Evolutionary conservation across 1,140 invertebrate genomes (phyloP).

Genomic region (Oncopeltus fasciatus): DNA sequence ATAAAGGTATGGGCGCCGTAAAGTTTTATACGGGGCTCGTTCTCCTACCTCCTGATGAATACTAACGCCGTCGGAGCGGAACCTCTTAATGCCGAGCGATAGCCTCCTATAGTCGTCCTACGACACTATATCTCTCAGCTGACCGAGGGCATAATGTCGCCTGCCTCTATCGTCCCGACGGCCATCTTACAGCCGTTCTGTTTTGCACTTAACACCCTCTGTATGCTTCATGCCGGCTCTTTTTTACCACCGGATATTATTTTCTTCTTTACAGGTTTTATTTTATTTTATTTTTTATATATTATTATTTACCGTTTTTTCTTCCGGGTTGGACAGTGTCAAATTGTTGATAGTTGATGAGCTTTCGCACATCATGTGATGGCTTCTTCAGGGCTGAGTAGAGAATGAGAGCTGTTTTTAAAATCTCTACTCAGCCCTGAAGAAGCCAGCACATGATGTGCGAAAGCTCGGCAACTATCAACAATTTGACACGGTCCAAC

Average conservation of each 20-base stretch:
- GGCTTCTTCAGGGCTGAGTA: too few relatives aligned
- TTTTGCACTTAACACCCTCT: neutral
- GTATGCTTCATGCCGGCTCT: neutral
- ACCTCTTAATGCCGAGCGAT: neutral
- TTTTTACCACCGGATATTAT: neutral
- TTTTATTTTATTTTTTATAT: neutral
- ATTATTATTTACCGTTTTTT: neutral
- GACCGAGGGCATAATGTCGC: neutral
- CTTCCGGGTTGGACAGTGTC: too few relatives aligned
- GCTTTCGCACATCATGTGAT: too few relatives aligned
- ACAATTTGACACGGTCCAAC: too few relatives aligned
- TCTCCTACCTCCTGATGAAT: neutral
- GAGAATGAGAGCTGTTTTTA: too few relatives aligned
- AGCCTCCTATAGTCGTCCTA: conserved; percentile 7
- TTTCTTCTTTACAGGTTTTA: neutral
- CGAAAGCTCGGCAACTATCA: too few relatives aligned
- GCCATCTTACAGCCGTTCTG: neutral
- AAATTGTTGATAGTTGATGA: too few relatives aligned
- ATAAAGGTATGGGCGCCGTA: too few relatives aligned
- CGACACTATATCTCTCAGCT: neutral
- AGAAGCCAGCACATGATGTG: too few relatives aligned
- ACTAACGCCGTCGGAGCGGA: neutral
- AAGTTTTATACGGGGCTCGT: neutral
- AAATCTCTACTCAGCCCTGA: too few relatives aligned
- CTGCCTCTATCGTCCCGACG: neutral